These are phyloP conservation scores for Pteromalus puparum DNA, from an alignment of 1,140 invertebrate species.

Conservation along the genomic window DNA sequence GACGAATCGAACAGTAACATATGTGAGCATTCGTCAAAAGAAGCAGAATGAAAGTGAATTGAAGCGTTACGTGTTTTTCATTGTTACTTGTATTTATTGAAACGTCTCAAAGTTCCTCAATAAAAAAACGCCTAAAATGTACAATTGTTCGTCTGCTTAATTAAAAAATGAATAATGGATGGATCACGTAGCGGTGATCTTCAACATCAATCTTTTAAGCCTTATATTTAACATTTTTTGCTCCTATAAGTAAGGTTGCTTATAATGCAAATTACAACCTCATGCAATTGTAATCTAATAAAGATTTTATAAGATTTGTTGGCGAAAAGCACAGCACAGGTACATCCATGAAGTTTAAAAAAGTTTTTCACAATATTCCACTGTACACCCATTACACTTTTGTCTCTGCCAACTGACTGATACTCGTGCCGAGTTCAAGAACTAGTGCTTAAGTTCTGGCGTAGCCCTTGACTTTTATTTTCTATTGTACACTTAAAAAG, in stretches of 20 bases:
- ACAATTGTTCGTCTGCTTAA: conserved; percentile 42
- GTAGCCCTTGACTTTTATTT: conserved; percentile 6
- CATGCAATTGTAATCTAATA: conserved; percentile 12
- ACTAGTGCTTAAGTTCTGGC: not conserved
- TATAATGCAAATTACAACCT: conserved; percentile 32
- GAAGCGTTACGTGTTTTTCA: conserved; percentile 47
- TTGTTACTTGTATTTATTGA: conserved; percentile 50
- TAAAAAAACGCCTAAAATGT: conserved; percentile 52
- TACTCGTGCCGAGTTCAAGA: not conserved
- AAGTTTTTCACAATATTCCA: conserved; percentile 1
- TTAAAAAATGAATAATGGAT: conserved; percentile 36
- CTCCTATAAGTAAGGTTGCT: not conserved
- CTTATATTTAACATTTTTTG: conserved; percentile 18
- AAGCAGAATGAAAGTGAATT: conserved; percentile 36
- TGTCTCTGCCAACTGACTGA: not conserved
- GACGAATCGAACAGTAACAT: conserved; percentile 2
- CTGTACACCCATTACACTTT: not conserved
- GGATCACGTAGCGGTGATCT: not conserved
- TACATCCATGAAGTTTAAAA: conserved; percentile 10
- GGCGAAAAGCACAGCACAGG: not conserved
- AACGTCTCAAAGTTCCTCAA: conserved; percentile 47
- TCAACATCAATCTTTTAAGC: conserved; percentile 5
- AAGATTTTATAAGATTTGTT: conserved; percentile 12
- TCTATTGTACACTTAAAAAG: conserved; percentile 16
- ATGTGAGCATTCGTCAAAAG: conserved; percentile 2